Base-by-base conservation (phyloP, 1,140 invertebrate species). In the Aporrectodea caliginosa region DNA sequence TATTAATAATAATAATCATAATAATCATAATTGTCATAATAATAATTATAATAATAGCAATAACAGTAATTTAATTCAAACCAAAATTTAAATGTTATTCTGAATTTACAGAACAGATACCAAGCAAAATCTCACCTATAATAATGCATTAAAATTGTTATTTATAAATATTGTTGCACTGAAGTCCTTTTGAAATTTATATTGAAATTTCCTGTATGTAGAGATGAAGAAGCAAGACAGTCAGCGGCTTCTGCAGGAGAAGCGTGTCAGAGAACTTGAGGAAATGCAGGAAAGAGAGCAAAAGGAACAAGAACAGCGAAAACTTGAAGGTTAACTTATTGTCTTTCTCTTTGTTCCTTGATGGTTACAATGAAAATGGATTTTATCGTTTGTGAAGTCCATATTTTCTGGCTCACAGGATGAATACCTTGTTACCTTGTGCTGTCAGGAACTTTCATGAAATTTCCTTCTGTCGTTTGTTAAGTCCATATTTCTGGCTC, bases 191-290 rank as follows among this genome's bases (percentile, higher is more conserved):
- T 22, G 34, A 34, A n/a, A 73, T 43, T 2, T 14, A 34, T 27
- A 27, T n/a, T 71, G 22, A 30, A 34, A 1, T 68, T 1, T n/a
- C 77, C 58, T 72, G 16, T 14, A 73, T 35, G 27, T 22, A 75
- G 78, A 79, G 16, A 34, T 79, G 73, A 79, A 79, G 78, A 69
- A 75, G 74, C 58, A 76, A 31, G 74, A 74, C 12, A 29, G 12
- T 35, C 30, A 72, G 33, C 16, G 78, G 27, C 68, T 85, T 69
- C 84, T 84, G 27, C 85, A 86, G 75, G 84, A 87, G 80, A 86
- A 83, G 79, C 84, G 84, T 43, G 85, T 87, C 1, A 84, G 83
- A 78, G 84, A 84, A 69, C 78, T 87, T 34, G 74, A 72, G 34
- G 78, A 79, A 69, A 69, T 34, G 43, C 35, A 75, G n/a, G 73